Conservation (phyloP, 2,113 vertebrate genomes). For the Uropsilus gracilis region DNA sequence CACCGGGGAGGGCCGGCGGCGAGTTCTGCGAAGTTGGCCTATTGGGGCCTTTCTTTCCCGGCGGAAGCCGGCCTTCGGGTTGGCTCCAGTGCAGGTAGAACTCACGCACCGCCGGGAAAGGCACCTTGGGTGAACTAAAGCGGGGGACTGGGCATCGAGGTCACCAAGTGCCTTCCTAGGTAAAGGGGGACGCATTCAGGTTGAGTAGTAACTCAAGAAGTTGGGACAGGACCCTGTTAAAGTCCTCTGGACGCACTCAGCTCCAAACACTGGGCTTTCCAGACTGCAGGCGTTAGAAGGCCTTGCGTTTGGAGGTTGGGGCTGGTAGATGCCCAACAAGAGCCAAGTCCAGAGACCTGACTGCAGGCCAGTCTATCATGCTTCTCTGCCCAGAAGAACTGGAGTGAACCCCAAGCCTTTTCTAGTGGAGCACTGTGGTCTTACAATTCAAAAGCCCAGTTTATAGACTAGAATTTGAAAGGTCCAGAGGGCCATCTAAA, state of each 20-base stretch:
- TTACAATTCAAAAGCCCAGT: not conserved
- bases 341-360: not conserved
- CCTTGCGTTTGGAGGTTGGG: not conserved
- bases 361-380: not conserved
- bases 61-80: not conserved
- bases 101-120: not conserved
- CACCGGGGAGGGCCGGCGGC: not conserved
- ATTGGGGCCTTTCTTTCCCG: not conserved
- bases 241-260: not conserved
- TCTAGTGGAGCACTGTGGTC: not conserved
- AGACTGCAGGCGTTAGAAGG: not conserved
- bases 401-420: not conserved
- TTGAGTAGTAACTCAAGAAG: not conserved
- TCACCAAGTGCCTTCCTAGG: not conserved
- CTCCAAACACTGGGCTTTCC: not conserved
- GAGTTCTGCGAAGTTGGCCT: not conserved
- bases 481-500: not conserved
- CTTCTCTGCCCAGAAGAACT: not conserved
- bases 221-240: not conserved
- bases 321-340: not conserved
- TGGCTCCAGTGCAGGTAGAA: not conserved
- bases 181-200: not conserved
- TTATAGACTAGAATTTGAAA: not conserved
- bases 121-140: not conserved
- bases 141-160: fast-evolving